phyloP scores from a whole-genome alignment of 2,113 vertebrate species.

The Limnothrissa miodon region DNA sequence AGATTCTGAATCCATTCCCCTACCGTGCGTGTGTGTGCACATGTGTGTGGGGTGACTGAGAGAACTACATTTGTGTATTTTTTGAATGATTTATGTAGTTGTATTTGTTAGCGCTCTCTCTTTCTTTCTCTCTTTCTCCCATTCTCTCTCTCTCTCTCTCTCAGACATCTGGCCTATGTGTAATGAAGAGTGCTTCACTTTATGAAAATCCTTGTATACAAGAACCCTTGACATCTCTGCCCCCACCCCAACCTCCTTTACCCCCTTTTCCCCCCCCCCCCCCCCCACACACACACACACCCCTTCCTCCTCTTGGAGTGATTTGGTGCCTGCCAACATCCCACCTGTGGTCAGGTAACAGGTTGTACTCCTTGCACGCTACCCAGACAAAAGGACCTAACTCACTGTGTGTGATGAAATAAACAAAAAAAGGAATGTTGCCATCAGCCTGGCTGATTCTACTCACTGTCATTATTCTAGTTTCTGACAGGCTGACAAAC shows the following conservation, averaged over 20 bases:
- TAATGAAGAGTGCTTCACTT: neutral
- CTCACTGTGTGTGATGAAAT: neutral
- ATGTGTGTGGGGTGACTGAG: neutral
- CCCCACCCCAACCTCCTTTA: neutral
- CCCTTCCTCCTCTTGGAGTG: too few species aligned
- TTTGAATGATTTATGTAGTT: neutral
- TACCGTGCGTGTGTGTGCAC: neutral
- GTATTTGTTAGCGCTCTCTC: neutral
- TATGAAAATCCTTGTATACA: neutral
- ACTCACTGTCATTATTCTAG: neutral
- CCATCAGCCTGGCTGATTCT: neutral
- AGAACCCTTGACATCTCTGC: neutral
- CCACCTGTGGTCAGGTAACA: neutral
- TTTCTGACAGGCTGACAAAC: slow-evolving; percentile 1
- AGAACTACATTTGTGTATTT: neutral
- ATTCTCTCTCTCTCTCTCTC: neutral
- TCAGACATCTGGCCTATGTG: too few species aligned
- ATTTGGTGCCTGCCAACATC: neutral
- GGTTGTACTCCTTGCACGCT: neutral
- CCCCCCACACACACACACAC: too few species aligned
- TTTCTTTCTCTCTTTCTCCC: neutral
- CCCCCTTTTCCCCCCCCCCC: neutral
- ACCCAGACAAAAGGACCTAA: neutral
- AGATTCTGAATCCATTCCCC: too few species aligned
- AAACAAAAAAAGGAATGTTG: neutral